Conservation (phyloP, 2,113 vertebrate genomes). For the Eubucco bourcierii region DNA sequence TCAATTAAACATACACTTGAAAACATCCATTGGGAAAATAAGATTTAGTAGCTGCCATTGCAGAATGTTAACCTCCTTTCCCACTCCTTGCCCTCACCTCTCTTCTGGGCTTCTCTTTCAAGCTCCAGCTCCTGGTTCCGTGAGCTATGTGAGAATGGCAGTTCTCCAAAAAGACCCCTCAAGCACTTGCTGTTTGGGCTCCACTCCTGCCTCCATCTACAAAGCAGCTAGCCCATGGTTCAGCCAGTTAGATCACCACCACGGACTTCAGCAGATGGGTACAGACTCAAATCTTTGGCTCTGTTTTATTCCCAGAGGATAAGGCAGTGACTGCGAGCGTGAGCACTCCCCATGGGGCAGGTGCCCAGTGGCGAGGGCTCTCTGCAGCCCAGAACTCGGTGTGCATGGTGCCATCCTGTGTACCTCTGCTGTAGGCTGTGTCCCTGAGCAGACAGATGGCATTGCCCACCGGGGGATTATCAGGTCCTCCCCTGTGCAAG, state of each 20-base stretch:
- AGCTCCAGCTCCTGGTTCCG: neutral
- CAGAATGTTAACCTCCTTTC: conserved; percentile 2
- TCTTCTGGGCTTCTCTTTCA: neutral
- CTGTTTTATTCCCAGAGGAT: neutral
- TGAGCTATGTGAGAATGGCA: neutral
- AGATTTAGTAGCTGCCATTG: conserved; percentile 23
- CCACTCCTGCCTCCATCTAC: neutral
- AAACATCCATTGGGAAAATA: conserved; percentile 11
- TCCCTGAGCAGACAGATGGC: conserved; percentile 56
- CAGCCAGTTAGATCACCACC: neutral
- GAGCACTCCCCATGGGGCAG: neutral
- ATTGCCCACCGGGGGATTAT: conserved; percentile 26
- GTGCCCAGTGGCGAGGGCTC: neutral
- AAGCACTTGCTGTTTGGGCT: neutral
- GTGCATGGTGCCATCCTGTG: neutral
- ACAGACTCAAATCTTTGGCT: neutral
- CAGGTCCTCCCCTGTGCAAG: conserved; percentile 3
- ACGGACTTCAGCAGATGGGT: neutral
- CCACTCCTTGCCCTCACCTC: neutral
- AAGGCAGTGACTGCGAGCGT: rapidly evolving
- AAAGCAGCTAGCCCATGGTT: neutral
- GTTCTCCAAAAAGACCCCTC: neutral
- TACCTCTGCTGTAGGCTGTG: conserved; percentile 7
- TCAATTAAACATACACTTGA: conserved; percentile 45
- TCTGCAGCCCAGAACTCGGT: neutral